Evolutionary conservation across 1,140 invertebrate genomes (phyloP).

Genomic region (Drosophila burlai): DNA sequence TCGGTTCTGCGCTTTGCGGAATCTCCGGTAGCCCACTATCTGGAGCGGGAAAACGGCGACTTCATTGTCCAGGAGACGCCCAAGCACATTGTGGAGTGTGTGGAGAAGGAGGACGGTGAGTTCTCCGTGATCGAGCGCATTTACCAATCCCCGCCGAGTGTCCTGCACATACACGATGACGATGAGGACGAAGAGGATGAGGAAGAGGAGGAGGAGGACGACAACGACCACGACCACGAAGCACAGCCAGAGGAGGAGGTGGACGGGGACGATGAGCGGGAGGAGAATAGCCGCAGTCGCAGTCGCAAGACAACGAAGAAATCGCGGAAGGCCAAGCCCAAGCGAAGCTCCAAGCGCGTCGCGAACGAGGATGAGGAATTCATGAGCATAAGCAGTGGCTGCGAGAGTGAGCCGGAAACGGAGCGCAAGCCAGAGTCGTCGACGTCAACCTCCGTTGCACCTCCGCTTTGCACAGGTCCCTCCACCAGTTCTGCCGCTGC

Average conservation of each 20-base stretch:
- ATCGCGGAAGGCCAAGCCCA: slow-evolving; percentile 61
- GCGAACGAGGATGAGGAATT: slow-evolving; percentile 69
- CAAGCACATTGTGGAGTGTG: slow-evolving; percentile 82
- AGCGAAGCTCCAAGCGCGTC: slow-evolving; percentile 42
- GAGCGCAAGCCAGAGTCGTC: slow-evolving; percentile 22
- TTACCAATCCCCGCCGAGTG: slow-evolving; percentile 83
- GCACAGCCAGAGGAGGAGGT: slow-evolving; percentile 46
- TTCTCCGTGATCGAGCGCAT: slow-evolving; percentile 84
- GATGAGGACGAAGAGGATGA: slow-evolving; percentile 63
- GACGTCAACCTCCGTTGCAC: not conserved
- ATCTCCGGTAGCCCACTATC: slow-evolving; percentile 80
- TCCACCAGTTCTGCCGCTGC: slow-evolving; percentile 60
- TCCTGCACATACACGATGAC: slow-evolving; percentile 81
- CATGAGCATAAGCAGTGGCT: slow-evolving; percentile 70
- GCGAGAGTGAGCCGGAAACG: slow-evolving; percentile 49
- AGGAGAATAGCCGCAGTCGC: slow-evolving; percentile 61
- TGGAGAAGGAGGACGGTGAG: slow-evolving; percentile 81
- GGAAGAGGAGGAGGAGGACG: slow-evolving; percentile 6
- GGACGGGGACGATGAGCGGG: slow-evolving; percentile 66
- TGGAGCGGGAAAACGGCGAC: slow-evolving; percentile 81
- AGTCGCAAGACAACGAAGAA: slow-evolving; percentile 58
- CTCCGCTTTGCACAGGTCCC: slow-evolving; percentile 51
- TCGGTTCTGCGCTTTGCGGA: slow-evolving; percentile 77
- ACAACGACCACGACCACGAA: slow-evolving; percentile 9
- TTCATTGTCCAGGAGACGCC: slow-evolving; percentile 84